These are phyloP conservation scores for Chamaetylas fuelleborni DNA, from an alignment of 2,113 vertebrate genomes.

Conservation along the genomic window DNA sequence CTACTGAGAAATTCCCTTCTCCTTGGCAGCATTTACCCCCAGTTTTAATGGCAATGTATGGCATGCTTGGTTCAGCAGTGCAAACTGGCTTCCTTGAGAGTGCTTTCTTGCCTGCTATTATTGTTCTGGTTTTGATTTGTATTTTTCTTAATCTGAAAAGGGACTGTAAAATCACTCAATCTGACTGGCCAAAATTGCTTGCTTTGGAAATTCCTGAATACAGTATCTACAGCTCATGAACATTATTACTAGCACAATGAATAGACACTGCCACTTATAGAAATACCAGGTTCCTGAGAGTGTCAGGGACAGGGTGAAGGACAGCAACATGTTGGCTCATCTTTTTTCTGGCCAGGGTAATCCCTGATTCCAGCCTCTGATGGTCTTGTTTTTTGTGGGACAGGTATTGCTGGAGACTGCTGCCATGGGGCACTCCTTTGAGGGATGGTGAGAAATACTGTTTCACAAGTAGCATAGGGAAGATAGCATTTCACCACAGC, in stretches of 20 bases:
- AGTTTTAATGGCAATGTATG: background rate
- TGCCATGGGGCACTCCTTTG: background rate
- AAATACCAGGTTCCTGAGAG: background rate
- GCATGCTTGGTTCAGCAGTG: background rate
- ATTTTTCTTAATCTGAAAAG: background rate
- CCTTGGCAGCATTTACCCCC: background rate
- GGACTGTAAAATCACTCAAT: background rate
- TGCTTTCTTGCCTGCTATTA: background rate
- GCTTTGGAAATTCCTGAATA: background rate
- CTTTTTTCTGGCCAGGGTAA: background rate
- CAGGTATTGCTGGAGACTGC: background rate
- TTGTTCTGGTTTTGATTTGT: background rate
- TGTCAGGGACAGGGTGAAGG: background rate
- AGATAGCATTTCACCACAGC: background rate
- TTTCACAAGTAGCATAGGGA: background rate
- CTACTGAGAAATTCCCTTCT: background rate
- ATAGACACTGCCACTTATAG: background rate
- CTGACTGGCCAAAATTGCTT: background rate
- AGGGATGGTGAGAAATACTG: background rate
- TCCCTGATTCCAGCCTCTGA: background rate
- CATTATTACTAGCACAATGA: background rate
- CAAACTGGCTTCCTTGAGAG: background rate
- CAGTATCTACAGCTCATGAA: background rate
- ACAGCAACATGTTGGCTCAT: background rate
- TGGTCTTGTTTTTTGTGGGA: background rate